These are phyloP conservation scores for Acromyrmex heyeri DNA, from an alignment of 1,140 invertebrate genomes.

Conservation along the genomic window DNA sequence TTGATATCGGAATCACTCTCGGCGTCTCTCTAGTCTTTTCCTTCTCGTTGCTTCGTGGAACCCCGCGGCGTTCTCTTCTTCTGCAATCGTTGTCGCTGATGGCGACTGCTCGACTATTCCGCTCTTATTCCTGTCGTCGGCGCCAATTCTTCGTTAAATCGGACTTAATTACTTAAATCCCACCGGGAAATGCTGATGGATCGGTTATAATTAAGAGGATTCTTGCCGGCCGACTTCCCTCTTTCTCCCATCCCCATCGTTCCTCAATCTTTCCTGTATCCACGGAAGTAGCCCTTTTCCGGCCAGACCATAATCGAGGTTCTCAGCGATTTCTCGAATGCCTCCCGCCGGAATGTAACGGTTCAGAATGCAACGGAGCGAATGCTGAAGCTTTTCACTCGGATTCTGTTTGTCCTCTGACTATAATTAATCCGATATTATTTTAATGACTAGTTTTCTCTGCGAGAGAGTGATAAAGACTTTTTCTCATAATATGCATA, in stretches of 20 bases:
- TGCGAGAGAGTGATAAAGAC: slow-evolving; percentile 27
- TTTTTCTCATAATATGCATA: slow-evolving; percentile 14
- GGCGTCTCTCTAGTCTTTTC: slow-evolving; percentile 56
- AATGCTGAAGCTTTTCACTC: slow-evolving; percentile 30
- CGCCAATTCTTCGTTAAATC: slow-evolving; percentile 80
- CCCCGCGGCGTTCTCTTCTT: slow-evolving; percentile 51
- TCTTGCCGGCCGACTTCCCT: slow-evolving; percentile 66
- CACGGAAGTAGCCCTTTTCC: slow-evolving; percentile 67
- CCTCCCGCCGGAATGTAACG: slow-evolving; percentile 36
- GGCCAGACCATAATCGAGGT: slow-evolving; percentile 55
- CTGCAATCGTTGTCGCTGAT: slow-evolving; percentile 52
- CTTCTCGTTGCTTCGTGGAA: slow-evolving; percentile 52
- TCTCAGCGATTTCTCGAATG: slow-evolving; percentile 56
- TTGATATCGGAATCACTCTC: slow-evolving; percentile 78
- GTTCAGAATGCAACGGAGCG: not conserved
- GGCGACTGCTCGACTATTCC: slow-evolving; percentile 71
- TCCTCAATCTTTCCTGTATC: slow-evolving; percentile 44
- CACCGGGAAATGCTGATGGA: slow-evolving; percentile 79
- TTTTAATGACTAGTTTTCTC: slow-evolving; percentile 43
- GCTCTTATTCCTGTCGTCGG: slow-evolving; percentile 74
- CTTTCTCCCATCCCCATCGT: not conserved
- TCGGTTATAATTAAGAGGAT: slow-evolving; percentile 79
- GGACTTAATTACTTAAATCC: slow-evolving; percentile 81
- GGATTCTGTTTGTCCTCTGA: slow-evolving; percentile 53
- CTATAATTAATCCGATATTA: slow-evolving; percentile 53